These are phyloP conservation scores for Rhipidura dahli DNA, from an alignment of 2,113 vertebrate genomes.

Conservation along the genomic window DNA sequence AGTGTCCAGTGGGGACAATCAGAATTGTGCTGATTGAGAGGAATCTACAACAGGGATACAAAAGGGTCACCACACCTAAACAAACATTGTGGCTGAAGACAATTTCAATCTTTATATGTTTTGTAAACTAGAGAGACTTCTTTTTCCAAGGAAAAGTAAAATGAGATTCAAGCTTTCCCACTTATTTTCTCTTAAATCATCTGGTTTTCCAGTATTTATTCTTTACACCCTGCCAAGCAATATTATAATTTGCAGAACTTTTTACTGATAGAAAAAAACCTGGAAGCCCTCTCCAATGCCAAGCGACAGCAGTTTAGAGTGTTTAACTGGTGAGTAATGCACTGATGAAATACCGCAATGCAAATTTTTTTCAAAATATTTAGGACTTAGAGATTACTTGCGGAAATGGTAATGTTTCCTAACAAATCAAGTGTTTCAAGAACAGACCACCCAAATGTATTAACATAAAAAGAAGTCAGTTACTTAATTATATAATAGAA, in stretches of 20 bases:
- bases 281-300: constrained; percentile 65
- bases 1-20: neutral
- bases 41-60: constrained; percentile 22
- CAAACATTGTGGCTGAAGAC: constrained; percentile 25
- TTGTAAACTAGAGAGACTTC: constrained; percentile 6
- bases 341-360: constrained; percentile 69
- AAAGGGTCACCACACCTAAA: constrained; percentile 44
- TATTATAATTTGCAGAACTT: constrained; percentile 35
- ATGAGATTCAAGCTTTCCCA: neutral
- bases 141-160: constrained; percentile 27
- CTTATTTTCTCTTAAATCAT: constrained; percentile 32
- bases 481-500: constrained; percentile 71
- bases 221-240: constrained; percentile 4
- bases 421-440: constrained; percentile 74
- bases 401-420: constrained; percentile 74
- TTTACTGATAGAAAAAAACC: constrained; percentile 58
- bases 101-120: constrained; percentile 19
- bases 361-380: constrained; percentile 74
- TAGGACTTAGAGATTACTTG: constrained; percentile 73
- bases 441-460: constrained; percentile 77
- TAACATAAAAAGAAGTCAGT: constrained; percentile 74
- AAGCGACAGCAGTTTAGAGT: constrained; percentile 65
- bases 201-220: constrained; percentile 20
- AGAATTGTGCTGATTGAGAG: constrained; percentile 33
- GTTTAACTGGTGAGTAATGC: constrained; percentile 69